Conservation (phyloP, 1,140 invertebrate species). For the Limonius californicus region DNA sequence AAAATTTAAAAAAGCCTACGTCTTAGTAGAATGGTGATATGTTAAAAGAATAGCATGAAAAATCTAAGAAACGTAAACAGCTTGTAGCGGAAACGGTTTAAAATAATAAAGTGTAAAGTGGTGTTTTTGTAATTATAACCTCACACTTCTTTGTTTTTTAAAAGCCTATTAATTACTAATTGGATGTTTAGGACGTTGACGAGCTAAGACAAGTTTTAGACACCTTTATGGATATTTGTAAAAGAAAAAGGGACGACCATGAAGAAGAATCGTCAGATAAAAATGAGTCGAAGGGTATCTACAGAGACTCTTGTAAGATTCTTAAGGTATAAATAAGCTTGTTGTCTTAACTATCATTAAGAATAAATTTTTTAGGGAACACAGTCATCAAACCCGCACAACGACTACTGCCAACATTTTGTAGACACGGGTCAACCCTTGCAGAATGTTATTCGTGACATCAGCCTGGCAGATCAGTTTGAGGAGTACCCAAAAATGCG, state of each 20-base stretch:
- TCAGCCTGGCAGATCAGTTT: conserved; percentile 93
- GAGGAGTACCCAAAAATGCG: conserved; percentile 97
- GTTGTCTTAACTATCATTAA: too few relatives aligned
- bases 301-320: conserved; percentile 95
- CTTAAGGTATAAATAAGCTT: too few relatives aligned
- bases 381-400: conserved; percentile 97
- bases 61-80: conserved; percentile 83
- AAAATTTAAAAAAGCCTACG: conserved; percentile 38
- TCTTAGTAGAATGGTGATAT: conserved; percentile 70
- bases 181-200: conserved; percentile 76
- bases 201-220: conserved; percentile 77
- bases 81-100: conserved; percentile 88
- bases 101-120: too few relatives aligned
- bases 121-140: conserved; percentile 11
- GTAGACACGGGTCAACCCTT: conserved; percentile 96
- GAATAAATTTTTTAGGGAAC: conserved; percentile 73
- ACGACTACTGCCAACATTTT: conserved; percentile 99
- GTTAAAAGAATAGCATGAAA: conserved; percentile 75
- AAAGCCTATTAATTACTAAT: conserved; percentile 55
- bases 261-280: conserved; percentile 40
- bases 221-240: conserved; percentile 59
- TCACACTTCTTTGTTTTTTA: too few relatives aligned
- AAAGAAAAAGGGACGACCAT: conserved; percentile 30
- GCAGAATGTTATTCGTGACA: conserved; percentile 97
- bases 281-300: conserved; percentile 60